Evolutionary conservation across 2,797 vertebrate genomes (phyloP).

Genomic region (Pangasius macronema): DNA sequence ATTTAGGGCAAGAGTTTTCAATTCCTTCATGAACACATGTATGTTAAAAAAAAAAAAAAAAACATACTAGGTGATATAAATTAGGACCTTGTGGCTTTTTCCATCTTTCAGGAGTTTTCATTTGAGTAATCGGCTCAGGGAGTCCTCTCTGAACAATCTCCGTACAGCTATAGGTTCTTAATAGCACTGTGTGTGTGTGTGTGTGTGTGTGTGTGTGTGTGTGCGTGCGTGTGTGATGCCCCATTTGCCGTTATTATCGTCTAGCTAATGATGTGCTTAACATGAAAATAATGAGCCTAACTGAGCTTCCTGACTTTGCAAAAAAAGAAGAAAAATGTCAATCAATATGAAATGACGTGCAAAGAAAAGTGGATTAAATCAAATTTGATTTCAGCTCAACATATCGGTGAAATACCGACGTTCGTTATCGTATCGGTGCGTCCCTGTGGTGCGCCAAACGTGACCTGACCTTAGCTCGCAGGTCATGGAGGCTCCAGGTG

Average conservation of each 20-base stretch:
- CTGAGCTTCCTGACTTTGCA: slow-evolving; percentile 20
- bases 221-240: not conserved
- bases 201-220: not conserved
- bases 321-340: not conserved
- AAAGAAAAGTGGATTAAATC: not conserved
- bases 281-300: slow-evolving; percentile 33
- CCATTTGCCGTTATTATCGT: slow-evolving; percentile 6
- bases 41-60: not conserved
- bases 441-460: not conserved
- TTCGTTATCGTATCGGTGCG: not conserved
- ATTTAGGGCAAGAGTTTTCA: not conserved
- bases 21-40: not conserved
- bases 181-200: not conserved
- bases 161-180: slow-evolving; percentile 1
- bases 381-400: not conserved
- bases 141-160: not conserved
- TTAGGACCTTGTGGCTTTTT: not conserved
- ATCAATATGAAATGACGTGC: not conserved
- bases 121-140: slow-evolving; percentile 1
- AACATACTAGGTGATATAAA: not conserved
- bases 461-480: not conserved
- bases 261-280: slow-evolving; percentile 27
- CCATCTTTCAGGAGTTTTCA: not conserved
- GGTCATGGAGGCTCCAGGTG: slow-evolving; percentile 5
- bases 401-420: not conserved